These are phyloP conservation scores for Porites lobata DNA, from an alignment of 92 coral and sea anemone species.

Conservation along the genomic window DNA sequence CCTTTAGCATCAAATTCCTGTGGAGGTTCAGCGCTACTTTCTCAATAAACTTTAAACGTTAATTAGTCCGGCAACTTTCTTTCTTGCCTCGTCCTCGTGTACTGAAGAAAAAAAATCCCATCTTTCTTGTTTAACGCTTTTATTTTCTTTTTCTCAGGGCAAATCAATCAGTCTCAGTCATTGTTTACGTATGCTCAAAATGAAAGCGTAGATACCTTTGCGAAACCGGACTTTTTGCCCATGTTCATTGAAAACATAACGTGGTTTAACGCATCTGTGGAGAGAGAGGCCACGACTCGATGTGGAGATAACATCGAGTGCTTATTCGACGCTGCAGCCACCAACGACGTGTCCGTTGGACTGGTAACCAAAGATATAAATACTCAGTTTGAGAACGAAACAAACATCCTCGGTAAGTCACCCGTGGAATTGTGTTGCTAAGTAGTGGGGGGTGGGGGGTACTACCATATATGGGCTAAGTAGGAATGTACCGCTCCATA, in stretches of 20 bases:
- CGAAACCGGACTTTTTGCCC: slow-evolving; percentile 59
- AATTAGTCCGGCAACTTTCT: too few species aligned
- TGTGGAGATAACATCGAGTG: slow-evolving; percentile 71
- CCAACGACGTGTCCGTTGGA: slow-evolving; percentile 76
- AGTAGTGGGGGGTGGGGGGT: too few species aligned
- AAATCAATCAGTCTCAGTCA: slow-evolving; percentile 44
- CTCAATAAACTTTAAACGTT: too few species aligned
- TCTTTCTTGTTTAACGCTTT: too few species aligned
- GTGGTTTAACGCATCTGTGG: slow-evolving; percentile 40
- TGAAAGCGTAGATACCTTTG: slow-evolving; percentile 49
- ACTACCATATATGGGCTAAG: too few species aligned
- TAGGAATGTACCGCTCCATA: too few species aligned
- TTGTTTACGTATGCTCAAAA: slow-evolving; percentile 67
- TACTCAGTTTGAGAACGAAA: slow-evolving; percentile 62
- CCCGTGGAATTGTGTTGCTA: not conserved
- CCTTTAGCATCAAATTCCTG: too few species aligned
- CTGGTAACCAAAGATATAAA: slow-evolving; percentile 46
- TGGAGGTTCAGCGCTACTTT: too few species aligned
- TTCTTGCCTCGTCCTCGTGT: too few species aligned
- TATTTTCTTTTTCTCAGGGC: slow-evolving; percentile 58
- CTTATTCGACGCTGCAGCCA: slow-evolving; percentile 77
- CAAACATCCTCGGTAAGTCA: slow-evolving; percentile 62
- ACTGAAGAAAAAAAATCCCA: too few species aligned
- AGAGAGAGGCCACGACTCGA: slow-evolving; percentile 30
- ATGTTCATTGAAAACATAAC: slow-evolving; percentile 72